Evolutionary conservation across 2,113 vertebrate species (phyloP), one percentile per base, ranked within the genome.

Genomic region (Phylloscopus trochilus): DNA sequence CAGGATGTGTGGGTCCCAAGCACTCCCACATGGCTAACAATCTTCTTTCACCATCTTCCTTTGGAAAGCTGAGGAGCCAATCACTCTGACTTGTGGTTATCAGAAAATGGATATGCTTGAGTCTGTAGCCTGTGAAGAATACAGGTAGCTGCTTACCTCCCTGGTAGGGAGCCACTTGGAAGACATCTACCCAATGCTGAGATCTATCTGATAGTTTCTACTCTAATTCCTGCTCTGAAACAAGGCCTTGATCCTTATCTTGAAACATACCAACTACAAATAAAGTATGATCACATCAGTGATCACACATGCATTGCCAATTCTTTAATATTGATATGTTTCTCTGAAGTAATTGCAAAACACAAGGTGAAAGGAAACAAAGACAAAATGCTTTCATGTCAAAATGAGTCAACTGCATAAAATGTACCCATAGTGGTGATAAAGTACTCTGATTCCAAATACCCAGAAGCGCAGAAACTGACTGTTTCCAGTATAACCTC

Each of bases 121-220:
- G 12, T 11, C 27, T 67, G 21, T 2, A 58, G 41, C 24, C 39
- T 62, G 20, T 56, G 28, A 80, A n/a, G 37, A 31, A 3, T n/a
- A 47, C 1, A 75, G 11, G 39, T 41, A 41, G 47, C n/a, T 67
- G 43, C 28, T 22, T 16, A 17, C 17, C 21, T 75, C 28, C n/a
- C 39, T 1, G 0, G 15, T 27, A 67, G 52, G 28, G 7, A 1
- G 1, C 7, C 33, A 59, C 27, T 56, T 39, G 22, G 26, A 39
- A 88, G 35, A 46, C 18, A 47, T 43, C 28, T 69, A 39, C 26
- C 41, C 51, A 51, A 5, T 39, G 22, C 19, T 51, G 49, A 73
- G 11, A 56, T 56, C 24, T 30, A 24, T 24, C 31, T n/a, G 23
- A n/a, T 47, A 15, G 27, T 15, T 82, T 49, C 53, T 56, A 33